Base-by-base conservation (phyloP, 30 jellyfish, hydroid and myxozoan genomes). In the Sanderia malayensis region DNA sequence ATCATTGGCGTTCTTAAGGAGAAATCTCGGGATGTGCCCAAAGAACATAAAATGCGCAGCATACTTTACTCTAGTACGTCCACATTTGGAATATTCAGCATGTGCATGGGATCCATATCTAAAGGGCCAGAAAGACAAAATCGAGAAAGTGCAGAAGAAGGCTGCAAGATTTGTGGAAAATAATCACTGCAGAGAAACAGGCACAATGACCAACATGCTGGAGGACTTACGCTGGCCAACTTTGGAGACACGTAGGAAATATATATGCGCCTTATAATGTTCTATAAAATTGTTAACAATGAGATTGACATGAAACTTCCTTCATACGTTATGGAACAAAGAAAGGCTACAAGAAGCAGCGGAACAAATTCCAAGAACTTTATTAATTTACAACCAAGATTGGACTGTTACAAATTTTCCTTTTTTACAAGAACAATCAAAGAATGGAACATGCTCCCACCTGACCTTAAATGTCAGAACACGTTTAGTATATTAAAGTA, bases 11-110 rank as follows among this genome's bases (percentile, higher is more conserved):
- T 46, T 55, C 75, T 72, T 72, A 31, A 61, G 71, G 70, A 58
- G 60, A 75, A 58, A 61, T 75, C 87, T 75, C 55, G 87, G 87
- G 87, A 75, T 60, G 79, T 75, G 87, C 87, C 87, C 87, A 61
- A 75, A 73, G 66, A 73, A 70, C 57, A 70, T 70, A 15, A 73
- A 73, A 75, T 75, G 70, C 57, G 87, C 79, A 75, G 87, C 79
- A 75, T 75, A 75, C 79, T 58, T 75, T 75, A 60, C 87, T 59
- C 87, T 61, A 75, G 87, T 62, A 33, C 87, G 70, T 75, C 79
- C 79, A 75, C 87, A 75, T 59, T 75, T 75, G 61, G 79, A 75
- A 75, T 61, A 75, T 45, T 59, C 87, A 75, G 87, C 87, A 34
- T 75, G 87, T 61, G 70, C 79, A 75, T 75, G 87, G 71, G 87